phyloP scores from a whole-genome alignment of 2,113 vertebrate genomes.

The Zingel zingel region DNA sequence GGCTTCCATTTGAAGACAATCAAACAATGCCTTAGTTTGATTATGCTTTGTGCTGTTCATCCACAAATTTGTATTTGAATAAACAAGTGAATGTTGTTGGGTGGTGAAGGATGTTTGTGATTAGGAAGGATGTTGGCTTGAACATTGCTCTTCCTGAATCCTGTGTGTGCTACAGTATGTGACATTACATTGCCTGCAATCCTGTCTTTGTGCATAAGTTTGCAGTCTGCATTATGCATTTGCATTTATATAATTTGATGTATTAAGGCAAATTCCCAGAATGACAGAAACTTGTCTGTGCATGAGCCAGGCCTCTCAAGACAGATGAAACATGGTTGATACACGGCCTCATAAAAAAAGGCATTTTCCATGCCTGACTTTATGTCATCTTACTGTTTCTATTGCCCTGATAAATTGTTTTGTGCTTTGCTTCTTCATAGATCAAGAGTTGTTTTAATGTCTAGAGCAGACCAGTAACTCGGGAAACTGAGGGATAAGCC shows the following conservation, averaged over 20 bases:
- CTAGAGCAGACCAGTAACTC: constrained; percentile 30
- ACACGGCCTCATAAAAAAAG: constrained; percentile 41
- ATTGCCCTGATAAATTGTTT: constrained; percentile 35
- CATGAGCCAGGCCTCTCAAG: constrained; percentile 47
- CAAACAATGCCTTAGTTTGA: background rate
- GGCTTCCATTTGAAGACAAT: constrained; percentile 5
- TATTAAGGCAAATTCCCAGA: constrained; percentile 58
- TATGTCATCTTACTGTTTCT: constrained; percentile 39
- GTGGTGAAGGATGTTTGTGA: constrained; percentile 72
- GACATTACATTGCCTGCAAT: constrained; percentile 47
- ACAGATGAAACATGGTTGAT: constrained; percentile 41
- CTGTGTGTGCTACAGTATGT: constrained; percentile 31
- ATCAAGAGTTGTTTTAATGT: constrained; percentile 32
- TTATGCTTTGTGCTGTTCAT: constrained; percentile 10
- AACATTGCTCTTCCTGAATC: constrained; percentile 71
- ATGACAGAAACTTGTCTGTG: constrained; percentile 63
- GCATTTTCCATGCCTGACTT: constrained; percentile 49
- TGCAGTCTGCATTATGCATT: constrained; percentile 26
- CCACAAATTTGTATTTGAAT: constrained; percentile 32
- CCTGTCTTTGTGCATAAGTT: constrained; percentile 26
- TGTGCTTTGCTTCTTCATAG: constrained; percentile 16
- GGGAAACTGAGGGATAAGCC: constrained; percentile 22
- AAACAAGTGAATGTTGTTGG: constrained; percentile 38
- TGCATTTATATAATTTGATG: constrained; percentile 60
- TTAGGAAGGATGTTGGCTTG: constrained; percentile 74